These are phyloP conservation scores for Peromyscus nudipes DNA, from an alignment of 2,797 vertebrate genomes.

Conservation along the genomic window DNA sequence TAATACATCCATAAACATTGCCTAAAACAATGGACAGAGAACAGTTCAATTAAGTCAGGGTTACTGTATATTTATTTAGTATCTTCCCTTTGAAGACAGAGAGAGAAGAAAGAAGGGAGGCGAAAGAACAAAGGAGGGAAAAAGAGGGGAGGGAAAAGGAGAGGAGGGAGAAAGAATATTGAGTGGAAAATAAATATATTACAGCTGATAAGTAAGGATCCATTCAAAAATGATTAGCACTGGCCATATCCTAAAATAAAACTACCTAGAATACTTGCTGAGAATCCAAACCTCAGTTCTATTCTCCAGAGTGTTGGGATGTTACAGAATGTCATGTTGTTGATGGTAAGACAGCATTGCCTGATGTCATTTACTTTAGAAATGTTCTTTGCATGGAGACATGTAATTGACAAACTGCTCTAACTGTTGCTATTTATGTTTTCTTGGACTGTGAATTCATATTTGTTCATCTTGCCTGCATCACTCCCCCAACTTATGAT, in stretches of 20 bases:
- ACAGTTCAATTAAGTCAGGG: background rate
- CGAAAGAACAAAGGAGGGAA: background rate
- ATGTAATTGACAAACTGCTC: background rate
- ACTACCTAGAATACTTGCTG: background rate
- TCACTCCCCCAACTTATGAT: background rate
- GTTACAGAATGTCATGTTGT: background rate
- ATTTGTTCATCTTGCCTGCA: background rate
- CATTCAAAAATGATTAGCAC: background rate
- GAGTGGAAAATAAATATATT: background rate
- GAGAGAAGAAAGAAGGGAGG: background rate
- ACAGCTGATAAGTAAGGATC: background rate
- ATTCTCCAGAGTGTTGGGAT: background rate
- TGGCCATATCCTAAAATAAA: background rate
- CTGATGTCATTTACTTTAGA: background rate
- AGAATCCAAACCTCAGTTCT: background rate
- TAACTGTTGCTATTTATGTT: background rate
- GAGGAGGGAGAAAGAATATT: background rate
- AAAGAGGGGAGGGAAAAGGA: fast-evolving
- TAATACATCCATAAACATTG: background rate
- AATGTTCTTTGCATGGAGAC: background rate
- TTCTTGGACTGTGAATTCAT: background rate
- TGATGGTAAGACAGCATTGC: background rate
- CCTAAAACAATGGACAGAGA: background rate
- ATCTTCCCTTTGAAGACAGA: background rate
- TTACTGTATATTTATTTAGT: background rate